Conservation (phyloP, 2,888 invertebrate species). For the Geophilus truncorum region DNA sequence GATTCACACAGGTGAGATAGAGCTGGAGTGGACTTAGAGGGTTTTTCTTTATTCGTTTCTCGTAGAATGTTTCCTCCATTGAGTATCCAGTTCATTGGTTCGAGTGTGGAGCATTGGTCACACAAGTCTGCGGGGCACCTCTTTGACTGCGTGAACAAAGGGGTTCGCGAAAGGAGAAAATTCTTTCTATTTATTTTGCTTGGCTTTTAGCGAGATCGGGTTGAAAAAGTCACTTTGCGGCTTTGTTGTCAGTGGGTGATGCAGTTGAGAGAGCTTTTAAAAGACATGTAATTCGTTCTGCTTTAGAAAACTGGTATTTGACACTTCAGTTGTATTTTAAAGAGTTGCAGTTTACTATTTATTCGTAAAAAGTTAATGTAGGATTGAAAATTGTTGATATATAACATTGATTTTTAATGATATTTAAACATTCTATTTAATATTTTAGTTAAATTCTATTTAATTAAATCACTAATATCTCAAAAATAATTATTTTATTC, state of each 20-base stretch:
- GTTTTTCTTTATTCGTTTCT: constrained; percentile 15
- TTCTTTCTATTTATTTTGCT: background rate
- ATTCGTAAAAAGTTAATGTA: too few relatives aligned
- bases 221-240: background rate
- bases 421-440: too few relatives aligned
- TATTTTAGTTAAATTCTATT: too few relatives aligned
- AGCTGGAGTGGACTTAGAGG: background rate
- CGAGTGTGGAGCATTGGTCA: constrained; percentile 14
- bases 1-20: constrained; percentile 70
- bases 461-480: too few relatives aligned
- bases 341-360: too few relatives aligned
- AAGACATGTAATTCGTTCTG: background rate
- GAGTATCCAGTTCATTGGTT: background rate
- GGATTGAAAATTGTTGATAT: too few relatives aligned
- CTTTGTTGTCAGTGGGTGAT: background rate
- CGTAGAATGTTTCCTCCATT: background rate
- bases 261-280: background rate
- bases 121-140: background rate
- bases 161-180: background rate
- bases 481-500: too few relatives aligned
- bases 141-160: constrained; percentile 10
- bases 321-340: too few relatives aligned
- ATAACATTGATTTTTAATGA: too few relatives aligned
- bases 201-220: background rate
- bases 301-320: too few relatives aligned